Evolutionary conservation across 2,888 invertebrate genomes (phyloP), one percentile per base, ranked within the genome.

Genomic region (Andricus curvator): DNA sequence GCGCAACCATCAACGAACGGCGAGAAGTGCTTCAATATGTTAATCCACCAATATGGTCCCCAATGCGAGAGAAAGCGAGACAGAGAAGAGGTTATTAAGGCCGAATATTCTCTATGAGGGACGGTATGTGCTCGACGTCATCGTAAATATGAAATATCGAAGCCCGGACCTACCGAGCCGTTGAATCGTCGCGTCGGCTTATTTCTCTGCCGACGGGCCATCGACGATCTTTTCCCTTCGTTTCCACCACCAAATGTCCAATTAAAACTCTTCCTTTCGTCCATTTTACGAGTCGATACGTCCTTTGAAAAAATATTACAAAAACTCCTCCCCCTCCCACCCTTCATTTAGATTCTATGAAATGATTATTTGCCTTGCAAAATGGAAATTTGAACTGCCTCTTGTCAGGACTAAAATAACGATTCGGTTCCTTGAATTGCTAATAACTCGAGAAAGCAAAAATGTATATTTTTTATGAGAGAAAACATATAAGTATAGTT

Each of bases 111-210:
- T 85, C 86, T 86, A 85, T 83, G 85, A 85, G 85, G 82, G 81
- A 86, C 88, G 88, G 88, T 89, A 87, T 86, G 85, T 86, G 86
- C 87, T 87, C 87, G 84, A 84, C 89, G 89, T 89, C 91, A 88
- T 92, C 92, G 90, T 92, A 92, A 92, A 92, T 91, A 91, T 92
- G 91, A 92, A 92, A 92, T 92, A 92, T 91, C 90, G 91, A 91
- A 90, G 88, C 79, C 86, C 86, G 84, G 88, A 86, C 88, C 83
- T 87, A 84, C 84, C 84, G 77, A 83, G 88, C 88, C 87, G 83
- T 83, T 81, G 83, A 82, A 83, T 83, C 80, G 70, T 78, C 77
- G 84, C 79, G 70, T 78, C 77, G 84, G 79, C 82, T 81, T 83
- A 79, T 82, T 83, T 82, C 80, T 81, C 79, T 82, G 83, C 81